Conservation (phyloP, 2,113 vertebrate genomes). For the Dissostichus mawsoni region DNA sequence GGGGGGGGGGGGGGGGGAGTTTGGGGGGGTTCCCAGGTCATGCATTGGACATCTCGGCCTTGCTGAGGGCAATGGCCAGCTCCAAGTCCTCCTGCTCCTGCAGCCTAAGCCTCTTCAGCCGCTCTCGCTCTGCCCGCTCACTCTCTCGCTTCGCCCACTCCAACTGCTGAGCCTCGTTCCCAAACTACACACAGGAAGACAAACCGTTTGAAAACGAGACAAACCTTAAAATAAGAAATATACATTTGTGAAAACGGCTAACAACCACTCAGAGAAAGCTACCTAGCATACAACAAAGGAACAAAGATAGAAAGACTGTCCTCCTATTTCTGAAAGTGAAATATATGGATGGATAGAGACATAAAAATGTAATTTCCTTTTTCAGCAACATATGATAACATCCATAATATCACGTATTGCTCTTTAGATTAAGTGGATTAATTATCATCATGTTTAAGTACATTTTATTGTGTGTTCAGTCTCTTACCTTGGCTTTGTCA, state of each 20-base stretch:
- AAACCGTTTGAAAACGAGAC: background rate
- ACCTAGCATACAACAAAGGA: too few species aligned
- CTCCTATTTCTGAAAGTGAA: too few species aligned
- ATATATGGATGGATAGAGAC: too few species aligned
- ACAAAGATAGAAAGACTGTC: too few species aligned
- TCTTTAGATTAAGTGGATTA: background rate
- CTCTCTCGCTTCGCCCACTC: slow-evolving; percentile 98
- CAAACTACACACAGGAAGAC: slow-evolving; percentile 84
- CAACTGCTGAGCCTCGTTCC: slow-evolving; percentile 98
- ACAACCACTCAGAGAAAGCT: too few species aligned
- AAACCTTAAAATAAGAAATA: too few species aligned
- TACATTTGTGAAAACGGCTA: too few species aligned
- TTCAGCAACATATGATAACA: background rate
- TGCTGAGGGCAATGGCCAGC: slow-evolving; percentile 97
- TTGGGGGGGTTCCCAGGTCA: slow-evolving; percentile 72
- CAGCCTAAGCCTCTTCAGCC: slow-evolving; percentile 91
- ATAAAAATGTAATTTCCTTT: background rate
- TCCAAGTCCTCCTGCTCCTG: slow-evolving; percentile 99
- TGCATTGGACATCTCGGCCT: slow-evolving; percentile 95
- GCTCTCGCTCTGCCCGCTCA: slow-evolving; percentile 93
- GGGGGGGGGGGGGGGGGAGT: background rate
- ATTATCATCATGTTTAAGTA: background rate
- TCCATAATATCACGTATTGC: background rate
- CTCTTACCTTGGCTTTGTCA: slow-evolving; percentile 84
- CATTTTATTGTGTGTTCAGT: slow-evolving; percentile 20